These are phyloP conservation scores for Acinonyx jubatus DNA, from an alignment of 2,113 vertebrate species.

Conservation along the genomic window DNA sequence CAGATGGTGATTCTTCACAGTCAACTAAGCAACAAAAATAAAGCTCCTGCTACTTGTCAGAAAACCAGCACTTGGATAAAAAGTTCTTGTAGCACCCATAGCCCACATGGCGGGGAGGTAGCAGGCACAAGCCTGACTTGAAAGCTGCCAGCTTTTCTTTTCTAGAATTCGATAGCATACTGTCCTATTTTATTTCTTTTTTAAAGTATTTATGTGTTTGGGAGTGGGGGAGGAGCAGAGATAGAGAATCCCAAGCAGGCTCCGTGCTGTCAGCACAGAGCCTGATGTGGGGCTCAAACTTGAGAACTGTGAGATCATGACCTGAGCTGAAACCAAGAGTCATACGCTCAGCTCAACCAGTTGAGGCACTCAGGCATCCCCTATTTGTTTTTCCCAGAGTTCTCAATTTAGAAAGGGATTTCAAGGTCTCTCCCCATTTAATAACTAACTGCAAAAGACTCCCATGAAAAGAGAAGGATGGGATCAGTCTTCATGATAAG, in stretches of 20 bases:
- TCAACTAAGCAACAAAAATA: conserved; percentile 69
- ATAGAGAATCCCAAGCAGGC: no score
- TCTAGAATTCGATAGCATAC: neutral
- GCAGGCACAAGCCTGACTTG: neutral
- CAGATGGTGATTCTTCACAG: conserved; percentile 68
- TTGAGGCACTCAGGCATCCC: no score
- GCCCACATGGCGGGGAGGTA: neutral
- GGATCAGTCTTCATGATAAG: neutral
- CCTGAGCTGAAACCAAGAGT: no score
- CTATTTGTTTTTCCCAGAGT: neutral
- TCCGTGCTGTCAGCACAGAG: no score
- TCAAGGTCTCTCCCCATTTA: neutral
- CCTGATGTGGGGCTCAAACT: no score
- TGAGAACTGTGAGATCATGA: no score
- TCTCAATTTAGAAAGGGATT: neutral
- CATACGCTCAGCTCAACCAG: no score
- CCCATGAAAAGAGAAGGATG: neutral
- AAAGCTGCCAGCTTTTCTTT: neutral
- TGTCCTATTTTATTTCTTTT: neutral
- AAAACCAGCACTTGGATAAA: conserved; percentile 32
- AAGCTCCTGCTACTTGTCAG: conserved; percentile 47
- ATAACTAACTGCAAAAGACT: neutral
- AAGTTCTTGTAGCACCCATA: neutral
- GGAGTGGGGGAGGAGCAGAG: no score
- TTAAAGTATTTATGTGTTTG: no score